These are phyloP conservation scores for Prolemur simus DNA, from an alignment of 2,113 vertebrate species.

Conservation along the genomic window DNA sequence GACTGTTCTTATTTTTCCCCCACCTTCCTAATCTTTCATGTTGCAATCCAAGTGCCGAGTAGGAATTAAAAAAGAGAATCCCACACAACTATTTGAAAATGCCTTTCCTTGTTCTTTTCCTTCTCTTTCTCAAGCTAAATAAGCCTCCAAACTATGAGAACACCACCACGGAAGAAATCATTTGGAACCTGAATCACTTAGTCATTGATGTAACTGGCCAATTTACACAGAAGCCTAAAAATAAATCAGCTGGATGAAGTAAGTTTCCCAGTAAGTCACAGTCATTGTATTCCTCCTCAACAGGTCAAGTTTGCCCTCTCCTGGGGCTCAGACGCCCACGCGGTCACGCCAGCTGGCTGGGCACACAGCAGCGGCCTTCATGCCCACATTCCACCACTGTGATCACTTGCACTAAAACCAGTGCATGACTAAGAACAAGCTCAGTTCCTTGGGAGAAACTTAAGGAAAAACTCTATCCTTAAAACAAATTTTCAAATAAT, in stretches of 20 bases:
- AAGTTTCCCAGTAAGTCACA: background rate
- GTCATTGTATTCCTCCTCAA: background rate
- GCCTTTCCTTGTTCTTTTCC: background rate
- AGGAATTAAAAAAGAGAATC: background rate
- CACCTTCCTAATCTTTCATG: background rate
- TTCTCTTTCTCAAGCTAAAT: conserved; percentile 35
- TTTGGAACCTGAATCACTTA: conserved; percentile 27
- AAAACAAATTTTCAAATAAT: background rate
- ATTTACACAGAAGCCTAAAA: conserved; percentile 28
- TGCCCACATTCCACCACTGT: background rate
- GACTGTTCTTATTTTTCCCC: background rate
- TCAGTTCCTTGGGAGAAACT: background rate
- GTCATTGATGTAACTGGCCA: conserved; percentile 18
- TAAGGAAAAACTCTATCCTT: background rate
- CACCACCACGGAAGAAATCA: conserved; percentile 6
- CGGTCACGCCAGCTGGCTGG: background rate
- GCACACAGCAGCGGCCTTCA: background rate
- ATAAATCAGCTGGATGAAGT: background rate
- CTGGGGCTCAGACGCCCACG: background rate
- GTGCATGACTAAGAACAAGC: background rate
- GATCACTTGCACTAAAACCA: background rate
- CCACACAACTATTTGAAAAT: background rate
- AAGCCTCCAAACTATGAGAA: conserved; percentile 2
- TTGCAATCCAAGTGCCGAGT: background rate
- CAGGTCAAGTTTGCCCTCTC: background rate